These are phyloP conservation scores for Synanthedon vespiformis DNA, from an alignment of 2,888 invertebrate species.

Conservation along the genomic window DNA sequence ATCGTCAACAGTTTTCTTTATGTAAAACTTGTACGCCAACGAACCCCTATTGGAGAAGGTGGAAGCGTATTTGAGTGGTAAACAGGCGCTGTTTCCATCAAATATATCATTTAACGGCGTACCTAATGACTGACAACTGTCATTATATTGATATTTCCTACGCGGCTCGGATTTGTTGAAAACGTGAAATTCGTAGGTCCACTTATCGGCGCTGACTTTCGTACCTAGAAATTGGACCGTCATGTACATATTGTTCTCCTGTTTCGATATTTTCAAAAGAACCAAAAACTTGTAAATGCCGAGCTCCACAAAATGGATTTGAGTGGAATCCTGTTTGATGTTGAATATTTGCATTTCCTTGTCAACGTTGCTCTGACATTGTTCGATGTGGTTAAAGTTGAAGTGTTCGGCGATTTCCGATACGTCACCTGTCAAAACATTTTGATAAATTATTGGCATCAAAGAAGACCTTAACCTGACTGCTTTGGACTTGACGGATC, in stretches of 20 bases:
- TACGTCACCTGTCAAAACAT: conserved; percentile 32
- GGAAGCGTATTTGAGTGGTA: conserved; percentile 22
- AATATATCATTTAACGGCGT: conserved; percentile 22
- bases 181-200: conserved; percentile 45
- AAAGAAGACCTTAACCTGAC: no score
- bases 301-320: conserved; percentile 23
- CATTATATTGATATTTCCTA: conserved; percentile 29
- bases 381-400: conserved; percentile 23
- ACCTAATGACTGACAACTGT: conserved; percentile 23
- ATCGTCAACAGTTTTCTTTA: conserved; percentile 13
- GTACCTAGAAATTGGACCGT: conserved; percentile 37
- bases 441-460: neutral
- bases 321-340: conserved; percentile 14
- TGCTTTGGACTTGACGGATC: no score
- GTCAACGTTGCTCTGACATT: conserved; percentile 24
- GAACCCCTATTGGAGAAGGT: conserved; percentile 14
- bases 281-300: conserved; percentile 35
- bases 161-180: conserved; percentile 39
- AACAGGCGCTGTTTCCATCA: conserved; percentile 20
- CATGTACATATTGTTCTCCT: conserved; percentile 26
- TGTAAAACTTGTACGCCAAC: conserved; percentile 25
- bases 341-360: conserved; percentile 29
- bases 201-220: conserved; percentile 33
- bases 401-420: conserved; percentile 33
- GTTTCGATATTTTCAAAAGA: conserved; percentile 25